Conservation (phyloP, 2,888 invertebrate species). For the Noctua janthe region DNA sequence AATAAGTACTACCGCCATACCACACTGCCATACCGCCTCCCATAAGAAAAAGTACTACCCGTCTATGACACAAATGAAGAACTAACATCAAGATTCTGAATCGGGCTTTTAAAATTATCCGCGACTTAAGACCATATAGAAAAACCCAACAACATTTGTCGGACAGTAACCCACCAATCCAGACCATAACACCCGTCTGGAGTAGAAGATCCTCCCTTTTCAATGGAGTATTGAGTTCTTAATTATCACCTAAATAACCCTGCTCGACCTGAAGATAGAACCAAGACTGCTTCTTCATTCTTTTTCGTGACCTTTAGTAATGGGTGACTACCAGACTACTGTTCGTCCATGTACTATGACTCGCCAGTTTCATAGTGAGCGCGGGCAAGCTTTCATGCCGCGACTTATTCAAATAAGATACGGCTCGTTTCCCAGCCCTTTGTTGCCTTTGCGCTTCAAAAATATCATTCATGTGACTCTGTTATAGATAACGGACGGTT, state of each 20-base stretch:
- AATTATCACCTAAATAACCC: neutral
- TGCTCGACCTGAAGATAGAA: neutral
- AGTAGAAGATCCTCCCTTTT: neutral
- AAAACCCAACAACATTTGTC: neutral
- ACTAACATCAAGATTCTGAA: neutral
- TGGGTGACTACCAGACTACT: conserved; percentile 7
- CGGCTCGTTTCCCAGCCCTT: conserved; percentile 66
- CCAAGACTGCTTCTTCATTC: neutral
- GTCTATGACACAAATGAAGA: neutral
- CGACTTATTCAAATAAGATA: conserved; percentile 73
- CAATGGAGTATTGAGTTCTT: neutral
- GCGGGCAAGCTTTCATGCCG: conserved; percentile 63
- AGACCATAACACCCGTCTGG: neutral
- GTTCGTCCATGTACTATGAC: conserved; percentile 24
- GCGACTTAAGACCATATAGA: neutral
- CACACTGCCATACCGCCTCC: too few species aligned
- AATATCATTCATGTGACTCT: conserved; percentile 60
- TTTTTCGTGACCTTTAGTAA: neutral
- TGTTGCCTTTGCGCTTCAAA: conserved; percentile 68
- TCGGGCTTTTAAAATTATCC: neutral
- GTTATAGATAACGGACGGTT: conserved; percentile 49
- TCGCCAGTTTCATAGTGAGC: conserved; percentile 53
- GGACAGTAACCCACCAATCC: neutral
- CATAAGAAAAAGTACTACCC: neutral
- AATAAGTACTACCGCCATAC: neutral